Conservation (phyloP, 2,888 invertebrate genomes). For the Macrosoma leucophasiata region DNA sequence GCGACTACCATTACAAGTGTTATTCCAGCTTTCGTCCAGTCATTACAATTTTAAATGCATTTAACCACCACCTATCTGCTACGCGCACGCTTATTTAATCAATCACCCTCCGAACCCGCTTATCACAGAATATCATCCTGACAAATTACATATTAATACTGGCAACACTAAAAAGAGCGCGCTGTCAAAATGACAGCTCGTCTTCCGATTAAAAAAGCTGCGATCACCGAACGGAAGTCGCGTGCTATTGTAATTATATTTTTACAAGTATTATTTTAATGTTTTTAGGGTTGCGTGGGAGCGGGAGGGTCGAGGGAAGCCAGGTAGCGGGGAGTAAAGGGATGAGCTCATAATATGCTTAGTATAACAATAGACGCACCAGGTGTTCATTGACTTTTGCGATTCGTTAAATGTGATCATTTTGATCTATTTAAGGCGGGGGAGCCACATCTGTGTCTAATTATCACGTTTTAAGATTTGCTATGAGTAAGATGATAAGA, state of each 20-base stretch:
- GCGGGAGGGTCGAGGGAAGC: conserved; percentile 41
- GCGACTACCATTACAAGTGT: too few relatives aligned
- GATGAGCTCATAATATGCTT: conserved; percentile 57
- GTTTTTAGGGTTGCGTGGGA: conserved; percentile 56
- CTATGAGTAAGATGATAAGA: too few relatives aligned
- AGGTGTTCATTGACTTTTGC: conserved; percentile 39
- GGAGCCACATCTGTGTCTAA: too few relatives aligned
- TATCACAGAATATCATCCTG: conserved; percentile 60
- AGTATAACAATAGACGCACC: conserved; percentile 38
- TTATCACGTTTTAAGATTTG: too few relatives aligned
- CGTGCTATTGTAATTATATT: conserved; percentile 69
- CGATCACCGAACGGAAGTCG: conserved; percentile 53
- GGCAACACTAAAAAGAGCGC: conserved; percentile 57
- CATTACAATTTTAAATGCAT: conserved; percentile 50
- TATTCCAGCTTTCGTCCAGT: conserved; percentile 34
- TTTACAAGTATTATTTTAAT: conserved; percentile 59
- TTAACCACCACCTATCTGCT: conserved; percentile 59
- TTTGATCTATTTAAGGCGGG: too few relatives aligned
- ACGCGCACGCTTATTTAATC: conserved; percentile 73
- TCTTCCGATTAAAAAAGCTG: conserved; percentile 39
- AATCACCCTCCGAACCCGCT: conserved; percentile 52
- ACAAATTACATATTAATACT: conserved; percentile 71
- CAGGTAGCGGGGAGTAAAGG: conserved; percentile 49
- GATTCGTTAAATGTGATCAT: too few relatives aligned
- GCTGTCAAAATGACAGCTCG: conserved; percentile 53